These are phyloP conservation scores for Petroica traversi DNA, from an alignment of 2,113 vertebrate genomes.

Conservation along the genomic window DNA sequence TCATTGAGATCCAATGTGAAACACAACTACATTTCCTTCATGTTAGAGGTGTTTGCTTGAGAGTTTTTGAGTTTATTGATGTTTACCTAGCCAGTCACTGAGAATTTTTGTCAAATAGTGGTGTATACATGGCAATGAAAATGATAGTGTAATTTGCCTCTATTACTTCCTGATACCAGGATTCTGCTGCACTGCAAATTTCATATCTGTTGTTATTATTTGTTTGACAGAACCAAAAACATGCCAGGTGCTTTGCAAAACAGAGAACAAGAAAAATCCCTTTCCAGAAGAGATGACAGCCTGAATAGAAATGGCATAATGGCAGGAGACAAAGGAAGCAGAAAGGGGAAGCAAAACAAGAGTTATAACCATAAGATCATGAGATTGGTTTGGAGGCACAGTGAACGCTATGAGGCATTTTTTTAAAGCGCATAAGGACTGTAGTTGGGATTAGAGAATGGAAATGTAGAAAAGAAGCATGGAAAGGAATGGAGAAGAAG, in stretches of 20 bases:
- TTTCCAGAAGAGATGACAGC: slow-evolving; percentile 66
- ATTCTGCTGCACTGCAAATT: slow-evolving; percentile 63
- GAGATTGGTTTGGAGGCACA: slow-evolving; percentile 69
- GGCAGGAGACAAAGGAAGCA: slow-evolving; percentile 58
- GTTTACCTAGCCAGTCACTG: neutral
- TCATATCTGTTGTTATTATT: slow-evolving; percentile 69
- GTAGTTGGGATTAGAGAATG: slow-evolving; percentile 62
- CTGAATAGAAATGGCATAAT: slow-evolving; percentile 69
- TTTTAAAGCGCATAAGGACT: slow-evolving; percentile 59
- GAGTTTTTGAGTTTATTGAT: slow-evolving; percentile 6
- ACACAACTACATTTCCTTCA: neutral
- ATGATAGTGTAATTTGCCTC: slow-evolving; percentile 58
- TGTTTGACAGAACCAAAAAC: slow-evolving; percentile 70
- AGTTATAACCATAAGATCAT: slow-evolving; percentile 69
- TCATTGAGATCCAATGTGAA: neutral
- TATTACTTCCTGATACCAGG: slow-evolving; percentile 59
- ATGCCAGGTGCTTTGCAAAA: slow-evolving; percentile 69
- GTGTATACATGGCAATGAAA: slow-evolving; percentile 35
- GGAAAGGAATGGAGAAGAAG: slow-evolving; percentile 64
- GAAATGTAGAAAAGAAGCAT: slow-evolving; percentile 64
- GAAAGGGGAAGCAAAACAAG: slow-evolving; percentile 67
- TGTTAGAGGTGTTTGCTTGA: slow-evolving; percentile 1
- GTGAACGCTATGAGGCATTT: slow-evolving; percentile 67
- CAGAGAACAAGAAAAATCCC: slow-evolving; percentile 61
- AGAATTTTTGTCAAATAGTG: slow-evolving; percentile 17